phyloP scores from a whole-genome alignment of 1,140 invertebrate species.

The Papilio machaon region DNA sequence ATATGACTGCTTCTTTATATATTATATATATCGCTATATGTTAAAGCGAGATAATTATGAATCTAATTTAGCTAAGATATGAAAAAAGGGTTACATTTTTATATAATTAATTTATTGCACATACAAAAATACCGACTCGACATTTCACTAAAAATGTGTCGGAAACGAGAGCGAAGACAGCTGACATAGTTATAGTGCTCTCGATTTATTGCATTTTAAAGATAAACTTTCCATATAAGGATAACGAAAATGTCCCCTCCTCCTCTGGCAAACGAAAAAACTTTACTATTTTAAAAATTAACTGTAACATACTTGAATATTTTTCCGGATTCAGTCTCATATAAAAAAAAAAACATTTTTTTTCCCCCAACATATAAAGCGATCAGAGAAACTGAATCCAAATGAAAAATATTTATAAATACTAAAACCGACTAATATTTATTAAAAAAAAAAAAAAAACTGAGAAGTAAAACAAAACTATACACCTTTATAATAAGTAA shows the following conservation, averaged over 20 bases:
- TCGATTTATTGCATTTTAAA: constrained; percentile 46
- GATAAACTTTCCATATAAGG: constrained; percentile 49
- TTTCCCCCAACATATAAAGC: background rate
- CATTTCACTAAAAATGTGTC: constrained; percentile 51
- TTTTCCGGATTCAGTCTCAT: constrained; percentile 50
- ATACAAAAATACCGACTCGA: constrained; percentile 75
- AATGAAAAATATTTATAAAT: constrained; percentile 56
- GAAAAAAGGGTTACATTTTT: constrained; percentile 66
- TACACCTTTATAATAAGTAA: constrained; percentile 36
- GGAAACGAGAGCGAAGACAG: constrained; percentile 53
- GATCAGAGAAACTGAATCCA: constrained; percentile 51
- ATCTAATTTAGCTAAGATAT: constrained; percentile 78
- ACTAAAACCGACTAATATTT: constrained; percentile 62
- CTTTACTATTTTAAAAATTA: constrained; percentile 47
- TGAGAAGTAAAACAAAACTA: constrained; percentile 37
- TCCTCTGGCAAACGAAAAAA: constrained; percentile 52
- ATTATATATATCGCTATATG: constrained; percentile 57
- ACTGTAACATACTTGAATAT: constrained; percentile 48
- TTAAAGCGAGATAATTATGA: constrained; percentile 65
- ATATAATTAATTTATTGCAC: constrained; percentile 78
- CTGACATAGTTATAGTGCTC: constrained; percentile 42
- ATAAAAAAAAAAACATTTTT: constrained; percentile 36
- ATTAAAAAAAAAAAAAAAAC: constrained; percentile 39
- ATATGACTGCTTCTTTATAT: constrained; percentile 40
- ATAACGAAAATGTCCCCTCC: constrained; percentile 55